Conservation (phyloP, 2,797 vertebrate species). For the Yasuhikotakia modesta region DNA sequence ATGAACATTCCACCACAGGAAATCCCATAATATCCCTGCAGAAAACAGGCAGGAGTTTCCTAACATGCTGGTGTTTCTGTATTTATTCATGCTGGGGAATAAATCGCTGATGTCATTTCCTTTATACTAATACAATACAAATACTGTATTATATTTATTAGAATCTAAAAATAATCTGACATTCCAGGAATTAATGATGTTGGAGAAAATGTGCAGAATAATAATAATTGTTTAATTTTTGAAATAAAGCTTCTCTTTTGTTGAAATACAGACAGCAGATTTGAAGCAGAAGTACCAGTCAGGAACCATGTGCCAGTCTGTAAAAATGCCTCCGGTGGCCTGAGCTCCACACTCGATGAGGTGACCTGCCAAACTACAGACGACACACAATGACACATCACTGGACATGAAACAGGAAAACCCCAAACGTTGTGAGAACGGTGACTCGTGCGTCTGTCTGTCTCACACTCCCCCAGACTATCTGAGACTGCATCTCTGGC, state of each 20-base stretch:
- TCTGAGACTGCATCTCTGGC: neutral
- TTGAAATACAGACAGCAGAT: too few relatives aligned
- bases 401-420: neutral
- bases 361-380: slow-evolving; percentile 82
- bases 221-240: too few relatives aligned
- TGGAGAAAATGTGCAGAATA: too few relatives aligned
- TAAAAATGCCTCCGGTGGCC: slow-evolving; percentile 87
- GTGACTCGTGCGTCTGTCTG: slow-evolving; percentile 1
- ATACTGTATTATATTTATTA: too few relatives aligned
- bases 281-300: slow-evolving; percentile 74
- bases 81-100: too few relatives aligned
- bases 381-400: slow-evolving; percentile 3
- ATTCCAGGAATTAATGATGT: too few relatives aligned
- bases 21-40: slow-evolving; percentile 87
- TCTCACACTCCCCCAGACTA: neutral
- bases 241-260: too few relatives aligned
- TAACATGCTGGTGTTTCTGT: too few relatives aligned
- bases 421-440: slow-evolving; percentile 17
- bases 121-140: too few relatives aligned
- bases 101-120: too few relatives aligned
- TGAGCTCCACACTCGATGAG: slow-evolving; percentile 87
- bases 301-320: slow-evolving; percentile 83
- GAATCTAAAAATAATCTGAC: too few relatives aligned
- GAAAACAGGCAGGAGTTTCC: neutral
- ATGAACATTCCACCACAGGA: slow-evolving; percentile 80